phyloP scores from a whole-genome alignment of 2,113 vertebrate genomes.

The Pelecanus crispus region DNA sequence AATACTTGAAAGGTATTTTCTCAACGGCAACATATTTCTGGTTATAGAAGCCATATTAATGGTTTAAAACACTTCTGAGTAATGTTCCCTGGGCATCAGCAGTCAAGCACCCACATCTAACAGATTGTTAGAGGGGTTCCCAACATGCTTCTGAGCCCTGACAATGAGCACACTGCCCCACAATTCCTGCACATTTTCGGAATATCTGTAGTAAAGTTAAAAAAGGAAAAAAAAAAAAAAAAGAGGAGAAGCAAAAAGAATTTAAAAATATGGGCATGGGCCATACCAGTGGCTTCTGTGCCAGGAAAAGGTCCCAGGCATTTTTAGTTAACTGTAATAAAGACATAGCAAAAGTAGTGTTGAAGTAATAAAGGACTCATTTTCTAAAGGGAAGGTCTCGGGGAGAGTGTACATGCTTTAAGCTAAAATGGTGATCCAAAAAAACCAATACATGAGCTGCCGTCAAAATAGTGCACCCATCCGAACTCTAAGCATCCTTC shows the following conservation, averaged over 20 bases:
- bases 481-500: not conserved
- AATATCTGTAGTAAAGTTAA: not conserved
- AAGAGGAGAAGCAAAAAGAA: not conserved
- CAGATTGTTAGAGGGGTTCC: not conserved
- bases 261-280: not conserved
- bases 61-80: not conserved
- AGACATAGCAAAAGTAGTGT: not conserved
- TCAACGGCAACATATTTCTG: not conserved
- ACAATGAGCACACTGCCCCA: not conserved
- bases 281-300: not conserved
- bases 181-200: not conserved
- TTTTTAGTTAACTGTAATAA: not conserved
- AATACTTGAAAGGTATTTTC: not conserved
- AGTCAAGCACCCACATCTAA: not conserved
- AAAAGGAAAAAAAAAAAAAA: not conserved
- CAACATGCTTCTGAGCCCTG: not conserved
- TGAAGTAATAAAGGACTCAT: not conserved
- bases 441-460: accelerated
- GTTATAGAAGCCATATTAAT: not conserved
- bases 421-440: not conserved
- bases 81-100: not conserved
- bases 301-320: not conserved
- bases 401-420: not conserved
- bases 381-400: not conserved
- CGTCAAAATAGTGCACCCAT: not conserved